Conservation (phyloP, 2,888 invertebrate species). For the Yponomeuta sedellus region DNA sequence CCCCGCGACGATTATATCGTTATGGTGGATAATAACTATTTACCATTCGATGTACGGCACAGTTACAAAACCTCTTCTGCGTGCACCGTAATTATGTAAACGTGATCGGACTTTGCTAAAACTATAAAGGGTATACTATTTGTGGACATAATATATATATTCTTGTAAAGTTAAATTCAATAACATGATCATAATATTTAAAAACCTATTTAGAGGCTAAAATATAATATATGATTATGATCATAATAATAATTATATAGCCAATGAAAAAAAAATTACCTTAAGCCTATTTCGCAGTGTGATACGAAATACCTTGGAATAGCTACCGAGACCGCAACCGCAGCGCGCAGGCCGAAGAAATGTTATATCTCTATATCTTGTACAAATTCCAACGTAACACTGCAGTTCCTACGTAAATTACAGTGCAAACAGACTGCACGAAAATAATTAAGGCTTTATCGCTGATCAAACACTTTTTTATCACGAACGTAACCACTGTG, state of each 20-base stretch:
- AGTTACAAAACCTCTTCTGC: neutral
- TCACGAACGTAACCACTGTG: neutral
- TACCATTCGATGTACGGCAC: neutral
- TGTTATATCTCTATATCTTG: constrained; percentile 36
- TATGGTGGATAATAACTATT: neutral
- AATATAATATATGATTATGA: too few relatives aligned
- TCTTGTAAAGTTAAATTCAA: neutral
- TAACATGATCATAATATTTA: neutral
- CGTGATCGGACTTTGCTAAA: neutral
- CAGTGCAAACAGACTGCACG: constrained; percentile 14
- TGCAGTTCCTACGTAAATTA: constrained; percentile 49
- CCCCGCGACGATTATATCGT: neutral
- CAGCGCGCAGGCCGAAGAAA: constrained; percentile 47
- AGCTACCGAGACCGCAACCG: constrained; percentile 31
- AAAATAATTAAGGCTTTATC: constrained; percentile 22
- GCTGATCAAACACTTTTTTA: constrained; percentile 5
- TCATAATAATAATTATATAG: too few relatives aligned
- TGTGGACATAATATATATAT: neutral
- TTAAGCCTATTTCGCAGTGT: neutral
- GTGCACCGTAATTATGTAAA: neutral
- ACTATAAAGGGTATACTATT: neutral
- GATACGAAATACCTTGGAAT: neutral
- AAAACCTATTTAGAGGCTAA: too few relatives aligned
- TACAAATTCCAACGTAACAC: constrained; percentile 51
- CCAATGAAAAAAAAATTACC: too few relatives aligned